Evolutionary conservation across 2,888 invertebrate species (phyloP), one percentile per base, ranked within the genome.

Genomic region (Sphaerophoria rueppellii): DNA sequence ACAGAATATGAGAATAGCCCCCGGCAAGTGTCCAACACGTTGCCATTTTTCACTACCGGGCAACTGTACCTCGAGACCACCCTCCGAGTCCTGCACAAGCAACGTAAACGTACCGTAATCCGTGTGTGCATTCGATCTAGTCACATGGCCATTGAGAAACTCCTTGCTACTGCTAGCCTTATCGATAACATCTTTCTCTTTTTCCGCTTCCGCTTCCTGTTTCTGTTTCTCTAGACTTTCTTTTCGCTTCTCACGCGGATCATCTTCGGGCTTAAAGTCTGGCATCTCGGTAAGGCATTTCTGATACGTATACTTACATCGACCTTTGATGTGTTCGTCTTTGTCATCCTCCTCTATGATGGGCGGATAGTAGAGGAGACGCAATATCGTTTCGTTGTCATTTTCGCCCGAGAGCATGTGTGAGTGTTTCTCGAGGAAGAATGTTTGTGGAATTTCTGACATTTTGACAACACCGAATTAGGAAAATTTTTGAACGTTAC

Each of bases 81-180:
- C 96, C 88, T 95, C 95, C 52, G 95, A 94, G 90, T 96, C 96
- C 91, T 95, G 93, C 48, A 95, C 93, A 55, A 96, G 92, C 81
- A 96, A 92, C 14, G 96, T 96, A 90, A 96, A 94, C 61, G 95
- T 95, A 86, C 95, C 96, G 87, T 95, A 95, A 91, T 96, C 96
- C 34, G 95, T 94, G 90, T 96, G 96, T 0, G 95, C 94, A 1
- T 95, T 95, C 89, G 95, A 95, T 50, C 95, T 93, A 52, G 94
- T 91, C 9, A 90, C 85, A 9, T 87, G 88, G 0, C 94, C 91
- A 75, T 89, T 90, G 93, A 93, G 87, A 76, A 90, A 86, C 71
- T 89, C 89, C 91, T 93, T 89, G 73, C 91, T 90, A 6, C 85
- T 92, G 89, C 89, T 67, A 91, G 88, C 16, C 6, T 65, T 69